Conservation (phyloP, 1,140 invertebrate species). For the Drosophila simulans region DNA sequence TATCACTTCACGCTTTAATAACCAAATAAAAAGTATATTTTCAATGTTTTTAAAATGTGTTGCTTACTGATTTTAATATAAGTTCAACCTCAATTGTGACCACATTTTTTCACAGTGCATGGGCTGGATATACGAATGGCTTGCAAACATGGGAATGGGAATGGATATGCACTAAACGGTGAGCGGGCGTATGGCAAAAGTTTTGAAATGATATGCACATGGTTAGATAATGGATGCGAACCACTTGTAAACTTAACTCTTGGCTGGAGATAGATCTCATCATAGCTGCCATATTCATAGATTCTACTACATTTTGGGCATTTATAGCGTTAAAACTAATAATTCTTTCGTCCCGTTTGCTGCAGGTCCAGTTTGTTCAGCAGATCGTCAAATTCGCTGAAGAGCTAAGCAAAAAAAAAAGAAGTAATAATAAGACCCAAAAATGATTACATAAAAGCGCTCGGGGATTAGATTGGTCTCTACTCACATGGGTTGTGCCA, state of each 20-base stretch:
- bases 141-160: conserved; percentile 16
- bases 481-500: conserved; percentile 73
- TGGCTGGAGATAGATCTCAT: conserved; percentile 18
- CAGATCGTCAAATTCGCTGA: conserved; percentile 78
- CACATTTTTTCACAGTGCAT: conserved; percentile 20
- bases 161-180: conserved; percentile 37
- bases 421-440: background rate
- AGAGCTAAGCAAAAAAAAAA: conserved; percentile 52
- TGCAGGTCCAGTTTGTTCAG: conserved; percentile 75
- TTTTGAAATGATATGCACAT: conserved; percentile 43
- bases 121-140: conserved; percentile 9
- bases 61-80: too few relatives aligned
- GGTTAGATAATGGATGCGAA: conserved; percentile 32
- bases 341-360: conserved; percentile 56
- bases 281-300: conserved; percentile 31
- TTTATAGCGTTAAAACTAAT: conserved; percentile 47
- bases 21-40: too few relatives aligned
- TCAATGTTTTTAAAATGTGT: too few relatives aligned
- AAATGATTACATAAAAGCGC: too few relatives aligned
- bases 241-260: conserved; percentile 20
- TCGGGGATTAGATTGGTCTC: background rate
- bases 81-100: too few relatives aligned
- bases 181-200: conserved; percentile 44
- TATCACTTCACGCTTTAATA: too few relatives aligned
- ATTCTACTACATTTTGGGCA: conserved; percentile 20